Percentiles rank a stretch among this genome's conserved stretches.
These are phyloP conservation scores for Cirrhinus molitorella DNA, from an alignment of 2,797 vertebrate genomes.

Conservation along the genomic window DNA sequence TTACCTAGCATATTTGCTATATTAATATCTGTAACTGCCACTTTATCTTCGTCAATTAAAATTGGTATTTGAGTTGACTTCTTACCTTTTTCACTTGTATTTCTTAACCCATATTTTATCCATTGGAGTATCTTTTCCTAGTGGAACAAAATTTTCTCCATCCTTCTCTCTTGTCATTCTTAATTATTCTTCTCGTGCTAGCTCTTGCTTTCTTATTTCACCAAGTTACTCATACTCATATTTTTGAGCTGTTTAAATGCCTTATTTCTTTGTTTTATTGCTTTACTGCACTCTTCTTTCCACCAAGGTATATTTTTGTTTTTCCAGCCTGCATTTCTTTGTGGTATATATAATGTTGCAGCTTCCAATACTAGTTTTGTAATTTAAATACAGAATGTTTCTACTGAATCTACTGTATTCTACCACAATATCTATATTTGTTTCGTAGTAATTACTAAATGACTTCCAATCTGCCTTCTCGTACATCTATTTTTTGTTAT, in stretches of 20 bases:
- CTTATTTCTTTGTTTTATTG: background rate
- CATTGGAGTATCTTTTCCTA: background rate
- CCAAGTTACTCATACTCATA: background rate
- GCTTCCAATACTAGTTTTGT: background rate
- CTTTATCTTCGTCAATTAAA: background rate
- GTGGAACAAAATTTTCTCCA: background rate
- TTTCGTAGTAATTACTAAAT: background rate
- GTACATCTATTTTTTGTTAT: background rate
- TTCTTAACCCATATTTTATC: background rate
- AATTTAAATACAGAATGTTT: background rate
- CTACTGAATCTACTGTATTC: background rate
- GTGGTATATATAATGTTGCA: background rate
- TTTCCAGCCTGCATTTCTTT: background rate
- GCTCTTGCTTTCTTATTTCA: background rate
- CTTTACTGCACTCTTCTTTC: background rate
- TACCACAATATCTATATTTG: background rate
- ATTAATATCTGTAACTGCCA: background rate
- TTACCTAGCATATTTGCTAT: background rate
- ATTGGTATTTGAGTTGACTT: background rate
- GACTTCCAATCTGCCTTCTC: background rate
- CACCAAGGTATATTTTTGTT: background rate
- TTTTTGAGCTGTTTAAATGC: background rate
- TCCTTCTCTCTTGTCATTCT: background rate
- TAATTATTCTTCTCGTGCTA: background rate
- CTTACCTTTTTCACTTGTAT: background rate